These are phyloP conservation scores for Eurypyga helias DNA, from an alignment of 2,113 vertebrate genomes.

Conservation along the genomic window DNA sequence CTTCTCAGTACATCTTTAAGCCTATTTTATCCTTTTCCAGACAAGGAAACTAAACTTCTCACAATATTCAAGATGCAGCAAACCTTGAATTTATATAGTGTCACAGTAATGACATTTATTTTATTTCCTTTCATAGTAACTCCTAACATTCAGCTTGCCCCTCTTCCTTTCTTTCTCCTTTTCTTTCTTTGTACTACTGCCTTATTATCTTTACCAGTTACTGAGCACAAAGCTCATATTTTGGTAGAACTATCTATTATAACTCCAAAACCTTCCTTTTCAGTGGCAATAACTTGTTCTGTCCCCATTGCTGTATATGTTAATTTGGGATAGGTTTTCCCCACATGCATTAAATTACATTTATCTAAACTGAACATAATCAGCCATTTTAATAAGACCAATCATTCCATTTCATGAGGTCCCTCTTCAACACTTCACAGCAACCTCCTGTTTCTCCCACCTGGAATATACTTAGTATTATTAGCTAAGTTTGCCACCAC, in stretches of 20 bases:
- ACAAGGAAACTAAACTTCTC: not conserved
- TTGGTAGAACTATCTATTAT: not conserved
- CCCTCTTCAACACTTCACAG: not conserved
- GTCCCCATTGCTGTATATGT: not conserved
- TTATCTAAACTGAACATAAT: not conserved
- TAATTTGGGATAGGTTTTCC: not conserved
- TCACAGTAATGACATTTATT: not conserved
- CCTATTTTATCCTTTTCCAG: not conserved
- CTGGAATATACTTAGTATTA: not conserved
- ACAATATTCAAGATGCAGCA: not conserved
- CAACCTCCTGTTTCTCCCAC: not conserved
- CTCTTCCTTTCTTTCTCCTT: not conserved
- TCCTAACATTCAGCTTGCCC: not conserved
- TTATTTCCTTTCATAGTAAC: not conserved
- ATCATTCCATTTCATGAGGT: not conserved
- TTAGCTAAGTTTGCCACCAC: not conserved
- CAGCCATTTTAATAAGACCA: not conserved
- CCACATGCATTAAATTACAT: not conserved
- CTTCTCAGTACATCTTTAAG: not conserved
- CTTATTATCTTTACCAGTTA: not conserved
- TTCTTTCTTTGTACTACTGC: not conserved
- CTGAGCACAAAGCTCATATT: not conserved
- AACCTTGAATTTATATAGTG: not conserved
- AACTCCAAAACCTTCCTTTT: not conserved
- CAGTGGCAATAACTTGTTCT: not conserved